Base-by-base conservation (phyloP, 92 coral and sea anemone species). In the Montipora capitata region DNA sequence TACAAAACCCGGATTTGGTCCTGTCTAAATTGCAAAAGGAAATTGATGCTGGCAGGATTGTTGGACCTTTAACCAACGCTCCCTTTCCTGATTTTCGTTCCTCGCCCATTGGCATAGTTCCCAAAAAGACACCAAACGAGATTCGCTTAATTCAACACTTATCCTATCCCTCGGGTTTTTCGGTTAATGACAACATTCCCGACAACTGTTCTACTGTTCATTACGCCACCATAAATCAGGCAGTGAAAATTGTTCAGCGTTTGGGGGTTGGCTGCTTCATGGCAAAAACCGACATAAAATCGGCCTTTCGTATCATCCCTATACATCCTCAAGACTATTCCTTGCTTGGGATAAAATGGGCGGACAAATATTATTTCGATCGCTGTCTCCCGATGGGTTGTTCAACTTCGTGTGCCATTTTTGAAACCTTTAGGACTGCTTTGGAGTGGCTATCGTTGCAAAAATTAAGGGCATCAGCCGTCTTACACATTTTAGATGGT, bases 401-500 rank as follows among this genome's bases (percentile, higher is more conserved):
- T 1, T 10, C 10, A 16, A 40, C 49, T 2, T 38, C 45, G 16
- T 68, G 49, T 14, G 74, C 52, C 2, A 35, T 68, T 68, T 68
- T 38, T 27, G 74, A 68, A 10, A 17, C 43, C 17, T 80, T 76
- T 38, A 84, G 93, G 74, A 77, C 90, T 18, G 68, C 85, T 9
- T 90, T 58, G 12, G 81, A 90, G 57, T 90, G 90, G 93, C n/a
- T 85, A 15, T 79, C 90, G 4, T 12, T 40, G 1, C 18, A 41
- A 0, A 79, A 41, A 5, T 79, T 84, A 27, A 17, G 63, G 5
- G 85, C 75, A 15, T 11, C 45, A 16, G 89, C 43, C 51, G 74
- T 84, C 0, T 10, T 84, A 12, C 93, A 90, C 68, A 86, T 78
- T 42, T 51, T 85, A 14, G 93, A 85, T 63, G 93, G 84, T 39